Percentiles rank a stretch among this genome's conserved stretches.
Evolutionary conservation across 1,140 invertebrate species (phyloP).

Genomic region (Atta texana): DNA sequence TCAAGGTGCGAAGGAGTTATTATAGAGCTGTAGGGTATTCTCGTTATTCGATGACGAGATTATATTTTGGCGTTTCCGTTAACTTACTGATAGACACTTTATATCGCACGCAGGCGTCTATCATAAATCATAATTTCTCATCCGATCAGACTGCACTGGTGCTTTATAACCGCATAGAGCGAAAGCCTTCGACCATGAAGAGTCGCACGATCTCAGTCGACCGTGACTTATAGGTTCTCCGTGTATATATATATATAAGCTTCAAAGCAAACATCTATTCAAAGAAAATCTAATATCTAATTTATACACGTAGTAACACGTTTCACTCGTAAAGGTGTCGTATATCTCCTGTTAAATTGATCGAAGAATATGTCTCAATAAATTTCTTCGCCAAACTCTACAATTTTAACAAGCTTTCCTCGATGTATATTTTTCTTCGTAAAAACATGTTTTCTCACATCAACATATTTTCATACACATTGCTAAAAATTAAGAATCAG

Average conservation of each 20-base stretch:
- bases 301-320: constrained; percentile 48
- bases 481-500: neutral
- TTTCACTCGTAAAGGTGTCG: constrained; percentile 48
- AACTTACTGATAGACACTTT: constrained; percentile 30
- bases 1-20: constrained; percentile 5
- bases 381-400: neutral
- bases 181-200: constrained; percentile 60
- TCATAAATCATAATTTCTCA: constrained; percentile 63
- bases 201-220: constrained; percentile 59
- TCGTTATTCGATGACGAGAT: constrained; percentile 28
- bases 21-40: neutral
- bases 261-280: constrained; percentile 55
- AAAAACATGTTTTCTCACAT: neutral
- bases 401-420: constrained; percentile 1
- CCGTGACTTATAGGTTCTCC: constrained; percentile 51
- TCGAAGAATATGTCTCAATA: constrained; percentile 32
- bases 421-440: neutral
- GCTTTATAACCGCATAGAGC: constrained; percentile 60
- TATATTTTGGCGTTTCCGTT: constrained; percentile 46
- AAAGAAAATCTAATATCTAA: constrained; percentile 57
- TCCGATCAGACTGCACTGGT: constrained; percentile 52
- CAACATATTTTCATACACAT: neutral
- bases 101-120: constrained; percentile 33
- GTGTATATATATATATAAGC: constrained; percentile 2
- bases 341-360: constrained; percentile 31